Conservation (phyloP, 2,113 vertebrate genomes). For the Pica pica region DNA sequence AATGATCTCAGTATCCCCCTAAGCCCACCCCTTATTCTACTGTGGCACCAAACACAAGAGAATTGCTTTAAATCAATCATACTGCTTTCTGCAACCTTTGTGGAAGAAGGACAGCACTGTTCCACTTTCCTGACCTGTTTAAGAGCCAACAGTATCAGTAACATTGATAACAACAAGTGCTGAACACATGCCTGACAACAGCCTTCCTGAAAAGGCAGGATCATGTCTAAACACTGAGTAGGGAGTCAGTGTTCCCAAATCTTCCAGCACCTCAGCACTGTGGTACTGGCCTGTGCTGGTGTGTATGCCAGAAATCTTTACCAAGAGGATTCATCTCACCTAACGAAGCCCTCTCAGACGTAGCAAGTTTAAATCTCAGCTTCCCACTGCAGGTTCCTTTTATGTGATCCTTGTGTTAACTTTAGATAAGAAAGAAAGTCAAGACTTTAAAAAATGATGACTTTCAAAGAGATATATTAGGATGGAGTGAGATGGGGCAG, state of each 20-base stretch:
- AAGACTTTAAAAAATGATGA: neutral
- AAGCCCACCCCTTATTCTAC: neutral
- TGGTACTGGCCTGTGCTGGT: neutral
- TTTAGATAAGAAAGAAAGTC: neutral
- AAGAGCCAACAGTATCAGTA: neutral
- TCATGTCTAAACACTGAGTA: neutral
- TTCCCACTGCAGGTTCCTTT: neutral
- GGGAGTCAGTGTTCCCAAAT: neutral
- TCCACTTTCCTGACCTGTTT: neutral
- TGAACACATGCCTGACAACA: neutral
- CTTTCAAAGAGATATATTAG: neutral
- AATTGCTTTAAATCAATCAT: neutral
- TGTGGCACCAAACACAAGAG: neutral
- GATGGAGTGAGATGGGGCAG: neutral
- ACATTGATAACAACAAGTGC: neutral
- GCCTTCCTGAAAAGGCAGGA: neutral
- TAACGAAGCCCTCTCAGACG: neutral
- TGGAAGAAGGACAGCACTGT: neutral
- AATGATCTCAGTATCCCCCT: neutral
- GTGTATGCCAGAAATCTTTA: neutral
- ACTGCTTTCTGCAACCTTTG: neutral
- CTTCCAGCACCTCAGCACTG: neutral
- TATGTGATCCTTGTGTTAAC: neutral
- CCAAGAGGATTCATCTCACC: neutral
- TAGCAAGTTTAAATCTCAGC: neutral